Conservation (phyloP, 1,140 invertebrate species). For the Drosophila navojoa region DNA sequence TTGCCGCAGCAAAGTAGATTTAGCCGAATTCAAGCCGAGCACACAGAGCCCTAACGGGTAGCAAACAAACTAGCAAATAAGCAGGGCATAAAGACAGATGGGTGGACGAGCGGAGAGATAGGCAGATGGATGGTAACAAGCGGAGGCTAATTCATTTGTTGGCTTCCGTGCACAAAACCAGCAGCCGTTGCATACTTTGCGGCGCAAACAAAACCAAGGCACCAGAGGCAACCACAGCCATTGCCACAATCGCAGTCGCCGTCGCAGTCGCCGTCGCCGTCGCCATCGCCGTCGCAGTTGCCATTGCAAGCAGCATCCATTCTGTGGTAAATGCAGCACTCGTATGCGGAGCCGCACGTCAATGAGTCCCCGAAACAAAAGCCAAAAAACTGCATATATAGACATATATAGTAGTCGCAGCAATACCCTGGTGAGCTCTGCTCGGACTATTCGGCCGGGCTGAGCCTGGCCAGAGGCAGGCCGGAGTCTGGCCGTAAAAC, state of each 20-base stretch:
- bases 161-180: constrained; percentile 54
- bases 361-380: constrained; percentile 76
- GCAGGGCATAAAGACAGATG: constrained; percentile 21
- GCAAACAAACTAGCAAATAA: constrained; percentile 33
- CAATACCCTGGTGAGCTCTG: constrained; percentile 33
- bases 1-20: constrained; percentile 32
- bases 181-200: constrained; percentile 54
- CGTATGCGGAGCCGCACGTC: constrained; percentile 64
- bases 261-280: constrained; percentile 12
- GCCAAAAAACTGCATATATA: constrained; percentile 62
- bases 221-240: constrained; percentile 25
- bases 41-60: constrained; percentile 20
- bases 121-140: constrained; percentile 26
- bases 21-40: constrained; percentile 13
- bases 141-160: constrained; percentile 54
- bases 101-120: constrained; percentile 18
- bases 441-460: constrained; percentile 46
- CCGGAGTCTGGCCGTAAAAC: constrained; percentile 58
- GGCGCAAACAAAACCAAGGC: constrained; percentile 53
- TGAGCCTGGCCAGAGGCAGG: constrained; percentile 38
- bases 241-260: constrained; percentile 6
- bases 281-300: constrained; percentile 12
- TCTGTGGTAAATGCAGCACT: constrained; percentile 14
- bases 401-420: constrained; percentile 30
- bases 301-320: constrained; percentile 13